Base-by-base conservation (phyloP, 2,113 vertebrate genomes). In the Anoura caudifer region DNA sequence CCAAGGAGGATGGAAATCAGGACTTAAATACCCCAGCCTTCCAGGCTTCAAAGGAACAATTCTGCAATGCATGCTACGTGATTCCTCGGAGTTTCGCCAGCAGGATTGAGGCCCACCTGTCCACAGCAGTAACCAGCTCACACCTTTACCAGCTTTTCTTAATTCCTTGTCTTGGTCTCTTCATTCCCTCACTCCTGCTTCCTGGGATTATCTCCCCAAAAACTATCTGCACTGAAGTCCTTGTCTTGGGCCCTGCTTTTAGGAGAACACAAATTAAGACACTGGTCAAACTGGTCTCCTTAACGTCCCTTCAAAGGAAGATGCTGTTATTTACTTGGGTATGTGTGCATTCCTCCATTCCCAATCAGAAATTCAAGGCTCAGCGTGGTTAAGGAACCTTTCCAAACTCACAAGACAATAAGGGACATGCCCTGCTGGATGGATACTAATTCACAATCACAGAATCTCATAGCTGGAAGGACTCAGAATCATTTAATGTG, bases 261-360 rank as follows among this genome's bases (percentile, higher is more conserved):
- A 84, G 59, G 26, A 87, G 20, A 79, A 90, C 45, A 63, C 22
- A 87, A 56, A 95, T 70, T n/a, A 95, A 94, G 63, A 95, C 91
- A 22, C 31, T 61, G 67, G 50, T 75, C 72, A 83, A 87, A 77
- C 70, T 47, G 41, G 50, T 59, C 73, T 72, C 28, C 31, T 92
- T 84, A 10, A 92, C 31, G 73, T 72, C 36, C 59, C 33, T 36
- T 56, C 15, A 15, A 67, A 95, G 47, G 45, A 88, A 56, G 50
- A 70, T 9, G 4, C 7, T 70, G 13, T 47, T 79, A 7, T 63
- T 88, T 86, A 75, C 56, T 90, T 26, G 85, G 8, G 10, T 36
- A 12, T 26, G 8, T 36, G 13, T 24, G 5, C 43, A 41, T 69
- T 28, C 84, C 36, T 87, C 56, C 72, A 90, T 89, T 87, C 50